These are phyloP conservation scores for Neria commutata DNA, from an alignment of 2,888 invertebrate species.

Conservation along the genomic window DNA sequence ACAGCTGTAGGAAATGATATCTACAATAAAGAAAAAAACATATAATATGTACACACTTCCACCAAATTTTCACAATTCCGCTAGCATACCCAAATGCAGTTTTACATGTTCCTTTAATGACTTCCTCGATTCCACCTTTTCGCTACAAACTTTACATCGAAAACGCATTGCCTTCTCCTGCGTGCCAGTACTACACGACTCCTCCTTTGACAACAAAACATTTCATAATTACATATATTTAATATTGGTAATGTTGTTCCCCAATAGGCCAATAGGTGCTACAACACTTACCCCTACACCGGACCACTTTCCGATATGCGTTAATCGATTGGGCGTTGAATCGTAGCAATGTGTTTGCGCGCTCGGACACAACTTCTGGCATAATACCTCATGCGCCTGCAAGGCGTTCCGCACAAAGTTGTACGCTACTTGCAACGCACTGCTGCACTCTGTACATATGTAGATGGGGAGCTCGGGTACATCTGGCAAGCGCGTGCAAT, in stretches of 20 bases:
- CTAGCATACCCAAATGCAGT: conserved; percentile 44
- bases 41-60: too few species aligned
- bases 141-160: conserved; percentile 52
- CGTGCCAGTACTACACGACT: not conserved
- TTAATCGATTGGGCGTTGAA: conserved; percentile 4
- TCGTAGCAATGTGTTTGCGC: not conserved
- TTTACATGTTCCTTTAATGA: conserved; percentile 50
- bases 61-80: too few species aligned
- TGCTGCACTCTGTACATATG: conserved; percentile 48
- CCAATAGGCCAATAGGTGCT: too few species aligned
- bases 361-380: conserved; percentile 36
- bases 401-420: conserved; percentile 47
- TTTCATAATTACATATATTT: not conserved
- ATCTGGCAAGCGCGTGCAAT: conserved; percentile 44
- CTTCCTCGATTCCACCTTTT: conserved; percentile 40
- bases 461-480: conserved; percentile 40
- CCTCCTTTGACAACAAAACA: not conserved
- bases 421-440: conserved; percentile 47
- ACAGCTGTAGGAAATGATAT: conserved; percentile 43
- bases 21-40: conserved; percentile 30
- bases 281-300: not conserved
- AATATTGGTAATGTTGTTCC: not conserved
- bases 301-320: conserved; percentile 20
- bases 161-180: conserved; percentile 31
- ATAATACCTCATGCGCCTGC: conserved; percentile 49